Percentiles rank a stretch among this genome's conserved stretches.
Evolutionary conservation across 1,140 invertebrate genomes (phyloP).

Genomic region (Zophobas morio): DNA sequence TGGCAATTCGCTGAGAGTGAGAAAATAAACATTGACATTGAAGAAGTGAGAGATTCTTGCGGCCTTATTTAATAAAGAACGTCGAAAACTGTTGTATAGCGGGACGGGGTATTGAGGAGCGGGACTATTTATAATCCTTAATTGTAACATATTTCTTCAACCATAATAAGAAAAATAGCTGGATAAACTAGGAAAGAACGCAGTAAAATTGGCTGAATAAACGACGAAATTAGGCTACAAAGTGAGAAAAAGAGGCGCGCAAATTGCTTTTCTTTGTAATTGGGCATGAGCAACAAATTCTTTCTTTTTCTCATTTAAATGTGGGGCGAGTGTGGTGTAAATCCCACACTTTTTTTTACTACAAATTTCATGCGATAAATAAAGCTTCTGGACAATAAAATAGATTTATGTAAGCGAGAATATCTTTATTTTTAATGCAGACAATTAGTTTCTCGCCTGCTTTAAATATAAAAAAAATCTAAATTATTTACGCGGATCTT

Average conservation of each 20-base stretch:
- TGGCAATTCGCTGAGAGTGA: conserved; percentile 34
- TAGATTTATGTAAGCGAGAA: too few species aligned
- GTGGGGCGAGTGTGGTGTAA: background rate
- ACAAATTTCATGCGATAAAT: too few species aligned
- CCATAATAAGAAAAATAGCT: conserved; percentile 5
- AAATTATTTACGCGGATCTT: too few species aligned
- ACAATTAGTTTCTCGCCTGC: too few species aligned
- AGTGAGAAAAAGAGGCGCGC: conserved; percentile 1
- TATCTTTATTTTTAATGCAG: too few species aligned
- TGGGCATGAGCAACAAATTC: conserved; percentile 1
- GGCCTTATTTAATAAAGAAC: conserved; percentile 35
- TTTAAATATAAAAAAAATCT: too few species aligned
- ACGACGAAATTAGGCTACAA: conserved; percentile 10
- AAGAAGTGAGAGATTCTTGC: conserved; percentile 28
- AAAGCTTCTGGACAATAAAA: too few species aligned
- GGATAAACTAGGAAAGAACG: background rate
- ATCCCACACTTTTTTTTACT: too few species aligned
- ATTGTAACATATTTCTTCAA: conserved; percentile 31
- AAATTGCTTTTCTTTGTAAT: conserved; percentile 16
- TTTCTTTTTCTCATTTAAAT: conserved; percentile 8
- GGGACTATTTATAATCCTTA: conserved; percentile 26
- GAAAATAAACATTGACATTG: conserved; percentile 43
- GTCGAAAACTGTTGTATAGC: conserved; percentile 15
- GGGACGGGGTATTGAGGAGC: background rate
- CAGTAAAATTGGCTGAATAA: conserved; percentile 33